Conservation (phyloP, 2,113 vertebrate genomes). For the Brienomyrus longianalis region DNA sequence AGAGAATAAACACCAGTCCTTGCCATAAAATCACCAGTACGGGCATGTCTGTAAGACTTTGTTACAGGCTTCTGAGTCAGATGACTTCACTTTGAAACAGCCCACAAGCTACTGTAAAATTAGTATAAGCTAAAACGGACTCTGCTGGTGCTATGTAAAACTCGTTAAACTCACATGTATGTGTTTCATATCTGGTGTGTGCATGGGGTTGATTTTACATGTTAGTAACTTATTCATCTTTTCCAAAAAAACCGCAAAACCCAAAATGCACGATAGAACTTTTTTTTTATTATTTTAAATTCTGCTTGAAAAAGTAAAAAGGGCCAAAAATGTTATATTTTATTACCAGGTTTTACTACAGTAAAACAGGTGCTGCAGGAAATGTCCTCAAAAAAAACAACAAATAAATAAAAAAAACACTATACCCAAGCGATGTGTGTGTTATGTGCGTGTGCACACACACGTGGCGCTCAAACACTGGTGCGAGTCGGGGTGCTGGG, state of each 20-base stretch:
- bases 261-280: not conserved
- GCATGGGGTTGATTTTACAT: not conserved
- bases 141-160: not conserved
- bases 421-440: not conserved
- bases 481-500: constrained; percentile 87
- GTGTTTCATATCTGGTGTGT: not conserved
- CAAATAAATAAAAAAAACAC: not conserved
- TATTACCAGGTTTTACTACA: not conserved
- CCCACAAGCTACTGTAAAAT: not conserved
- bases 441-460: not conserved
- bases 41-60: not conserved
- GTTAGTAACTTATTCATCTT: not conserved
- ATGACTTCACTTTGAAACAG: not conserved
- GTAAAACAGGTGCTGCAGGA: not conserved
- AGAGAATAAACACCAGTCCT: not conserved
- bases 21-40: not conserved
- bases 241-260: not conserved
- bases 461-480: constrained; percentile 55
- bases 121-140: not conserved
- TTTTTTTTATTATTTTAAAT: not conserved
- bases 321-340: not conserved
- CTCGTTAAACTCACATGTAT: not conserved
- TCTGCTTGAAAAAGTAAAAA: not conserved
- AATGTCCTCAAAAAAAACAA: not conserved
- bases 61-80: not conserved